Evolutionary conservation across 2,888 invertebrate species (phyloP).

Genomic region (Cryptosula pallasiana): DNA sequence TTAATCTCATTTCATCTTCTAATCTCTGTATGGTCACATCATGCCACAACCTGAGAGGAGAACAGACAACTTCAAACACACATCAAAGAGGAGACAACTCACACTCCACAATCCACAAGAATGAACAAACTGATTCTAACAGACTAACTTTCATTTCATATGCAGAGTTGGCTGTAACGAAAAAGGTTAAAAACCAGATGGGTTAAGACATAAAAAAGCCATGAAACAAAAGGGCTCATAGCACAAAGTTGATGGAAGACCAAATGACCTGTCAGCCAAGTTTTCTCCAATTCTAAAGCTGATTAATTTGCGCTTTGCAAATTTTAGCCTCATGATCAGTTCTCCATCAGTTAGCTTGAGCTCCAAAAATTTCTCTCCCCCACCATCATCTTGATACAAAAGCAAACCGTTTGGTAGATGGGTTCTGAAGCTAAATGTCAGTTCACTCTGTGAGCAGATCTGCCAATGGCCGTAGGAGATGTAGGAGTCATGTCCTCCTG

Average conservation of each 20-base stretch:
- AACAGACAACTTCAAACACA: too few species aligned
- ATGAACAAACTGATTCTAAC: too few species aligned
- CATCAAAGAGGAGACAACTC: too few species aligned
- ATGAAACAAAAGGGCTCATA: too few species aligned
- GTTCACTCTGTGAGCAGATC: background rate
- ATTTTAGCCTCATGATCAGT: background rate
- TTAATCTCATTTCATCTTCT: too few species aligned
- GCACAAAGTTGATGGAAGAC: too few species aligned
- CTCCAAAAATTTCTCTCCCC: background rate
- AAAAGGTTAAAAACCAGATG: too few species aligned
- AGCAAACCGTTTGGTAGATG: background rate
- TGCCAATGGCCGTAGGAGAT: background rate
- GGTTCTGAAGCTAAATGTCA: background rate
- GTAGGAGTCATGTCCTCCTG: conserved; percentile 4
- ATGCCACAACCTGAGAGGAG: conserved; percentile 7
- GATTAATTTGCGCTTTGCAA: background rate
- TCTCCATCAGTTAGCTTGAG: background rate
- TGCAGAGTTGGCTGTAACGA: background rate
- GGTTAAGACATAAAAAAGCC: too few species aligned
- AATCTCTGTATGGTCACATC: background rate
- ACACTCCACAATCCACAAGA: too few species aligned
- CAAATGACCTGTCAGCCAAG: background rate
- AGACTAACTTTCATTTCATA: too few species aligned
- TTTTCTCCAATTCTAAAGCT: background rate
- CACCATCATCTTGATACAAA: background rate